A percentile compares a stretch with the other conserved stretches of the same genome.
Conservation (phyloP, 2,113 vertebrate species). For the Puffinus mauretanicus region DNA sequence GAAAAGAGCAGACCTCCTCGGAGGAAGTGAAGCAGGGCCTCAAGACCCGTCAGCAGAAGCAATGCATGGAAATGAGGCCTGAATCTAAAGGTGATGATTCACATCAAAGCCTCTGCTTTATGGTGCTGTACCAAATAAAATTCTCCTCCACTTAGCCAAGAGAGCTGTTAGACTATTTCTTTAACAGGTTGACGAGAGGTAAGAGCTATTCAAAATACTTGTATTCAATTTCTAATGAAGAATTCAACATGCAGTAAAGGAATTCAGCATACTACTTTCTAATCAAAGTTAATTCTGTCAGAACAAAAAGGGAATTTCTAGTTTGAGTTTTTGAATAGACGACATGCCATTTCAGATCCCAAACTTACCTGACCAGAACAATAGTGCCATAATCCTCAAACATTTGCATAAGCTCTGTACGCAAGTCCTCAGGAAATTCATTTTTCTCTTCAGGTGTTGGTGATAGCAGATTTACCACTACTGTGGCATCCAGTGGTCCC, state of each 20-base stretch:
- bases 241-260: neutral
- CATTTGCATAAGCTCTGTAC: slow-evolving; percentile 75
- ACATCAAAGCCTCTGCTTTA: neutral
- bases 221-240: neutral
- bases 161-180: neutral
- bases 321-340: neutral
- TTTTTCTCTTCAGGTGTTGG: slow-evolving; percentile 70
- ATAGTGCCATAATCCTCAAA: slow-evolving; percentile 76
- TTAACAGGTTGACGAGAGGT: neutral
- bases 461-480: slow-evolving; percentile 73
- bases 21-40: neutral
- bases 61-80: neutral
- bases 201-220: neutral
- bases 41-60: neutral
- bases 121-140: neutral
- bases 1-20: neutral
- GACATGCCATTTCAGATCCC: neutral
- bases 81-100: neutral
- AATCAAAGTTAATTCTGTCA: neutral
- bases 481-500: slow-evolving; percentile 79
- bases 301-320: neutral
- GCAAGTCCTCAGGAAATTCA: slow-evolving; percentile 78
- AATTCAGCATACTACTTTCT: neutral
- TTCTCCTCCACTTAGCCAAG: neutral
- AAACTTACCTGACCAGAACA: slow-evolving; percentile 76